Percentiles rank a stretch among this genome's conserved stretches.
phyloP scores from a whole-genome alignment of 2,888 invertebrate genomes.

The Dasypolia templi region DNA sequence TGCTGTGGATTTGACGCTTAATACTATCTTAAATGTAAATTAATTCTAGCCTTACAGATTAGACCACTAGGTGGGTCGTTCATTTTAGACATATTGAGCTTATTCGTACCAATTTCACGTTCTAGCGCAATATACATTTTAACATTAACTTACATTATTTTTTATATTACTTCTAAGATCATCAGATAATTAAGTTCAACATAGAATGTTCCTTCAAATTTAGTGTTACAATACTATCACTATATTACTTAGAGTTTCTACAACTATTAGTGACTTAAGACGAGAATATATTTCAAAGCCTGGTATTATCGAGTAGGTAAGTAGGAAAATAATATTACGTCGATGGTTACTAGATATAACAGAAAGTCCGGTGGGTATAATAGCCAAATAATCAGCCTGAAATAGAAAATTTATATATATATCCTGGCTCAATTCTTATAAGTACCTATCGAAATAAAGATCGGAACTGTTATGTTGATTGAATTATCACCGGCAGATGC shows the following conservation, averaged over 20 bases:
- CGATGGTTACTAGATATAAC: neutral
- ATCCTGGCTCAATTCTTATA: neutral
- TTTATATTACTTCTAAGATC: conserved; percentile 21
- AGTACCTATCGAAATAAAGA: neutral
- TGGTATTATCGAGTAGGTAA: neutral
- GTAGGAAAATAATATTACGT: neutral
- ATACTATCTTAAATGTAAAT: neutral
- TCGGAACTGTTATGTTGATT: neutral
- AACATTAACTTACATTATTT: neutral
- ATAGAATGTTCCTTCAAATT: no score
- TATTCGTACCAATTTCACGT: neutral
- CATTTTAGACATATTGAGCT: neutral
- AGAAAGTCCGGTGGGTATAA: neutral
- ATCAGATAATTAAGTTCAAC: conserved; percentile 4
- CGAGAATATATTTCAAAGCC: neutral
- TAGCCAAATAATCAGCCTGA: neutral
- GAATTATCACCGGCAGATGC: neutral
- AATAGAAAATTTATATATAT: neutral
- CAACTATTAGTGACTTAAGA: neutral
- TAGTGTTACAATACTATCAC: neutral
- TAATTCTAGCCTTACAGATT: neutral
- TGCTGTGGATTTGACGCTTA: conserved; percentile 15
- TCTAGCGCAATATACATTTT: neutral
- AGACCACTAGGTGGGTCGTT: conserved; percentile 20
- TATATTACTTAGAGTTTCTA: neutral